A percentile compares a stretch with the other conserved stretches of the same genome.
Evolutionary conservation across 2,888 invertebrate species (phyloP).

Genomic region (Caenorhabditis sp.): DNA sequence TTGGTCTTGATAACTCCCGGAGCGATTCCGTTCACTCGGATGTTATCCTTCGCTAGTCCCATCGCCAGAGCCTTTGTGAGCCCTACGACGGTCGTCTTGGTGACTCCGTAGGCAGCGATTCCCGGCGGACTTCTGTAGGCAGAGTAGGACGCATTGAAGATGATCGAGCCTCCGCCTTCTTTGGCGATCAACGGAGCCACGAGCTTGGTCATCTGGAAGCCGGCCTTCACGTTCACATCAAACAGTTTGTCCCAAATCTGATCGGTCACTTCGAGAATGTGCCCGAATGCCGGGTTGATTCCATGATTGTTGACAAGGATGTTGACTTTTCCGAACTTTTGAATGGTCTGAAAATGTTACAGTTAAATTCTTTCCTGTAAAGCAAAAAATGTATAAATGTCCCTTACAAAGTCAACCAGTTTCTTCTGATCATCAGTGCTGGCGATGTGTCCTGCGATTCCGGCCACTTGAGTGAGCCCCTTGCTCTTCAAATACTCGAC

Average conservation of each 20-base stretch:
- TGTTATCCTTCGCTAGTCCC: conserved; percentile 87
- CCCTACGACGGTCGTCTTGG: conserved; percentile 92
- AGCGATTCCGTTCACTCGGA: conserved; percentile 93
- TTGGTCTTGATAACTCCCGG: conserved; percentile 93
- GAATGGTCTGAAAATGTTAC: conserved; percentile 62
- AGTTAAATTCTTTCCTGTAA: neutral
- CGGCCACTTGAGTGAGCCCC: conserved; percentile 84
- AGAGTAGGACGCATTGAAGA: conserved; percentile 77
- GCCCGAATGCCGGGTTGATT: conserved; percentile 88
- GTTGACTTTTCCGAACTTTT: conserved; percentile 82
- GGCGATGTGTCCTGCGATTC: conserved; percentile 92
- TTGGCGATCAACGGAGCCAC: conserved; percentile 87
- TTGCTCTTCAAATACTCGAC: conserved; percentile 83
- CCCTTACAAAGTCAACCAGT: conserved; percentile 82
- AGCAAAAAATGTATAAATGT: too few species aligned
- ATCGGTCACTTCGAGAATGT: conserved; percentile 85
- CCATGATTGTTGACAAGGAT: conserved; percentile 97
- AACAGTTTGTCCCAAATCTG: conserved; percentile 92
- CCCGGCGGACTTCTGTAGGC: conserved; percentile 80
- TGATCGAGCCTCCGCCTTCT: conserved; percentile 80
- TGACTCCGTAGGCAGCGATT: conserved; percentile 91
- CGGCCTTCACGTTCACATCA: conserved; percentile 92
- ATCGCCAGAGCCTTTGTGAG: conserved; percentile 87
- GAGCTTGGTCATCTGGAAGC: conserved; percentile 90
- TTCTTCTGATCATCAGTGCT: conserved; percentile 87